Percentiles rank a stretch among this genome's conserved stretches.
phyloP scores from a whole-genome alignment of 53 echinoderm and acorn worm species.

The Crossaster papposus region DNA sequence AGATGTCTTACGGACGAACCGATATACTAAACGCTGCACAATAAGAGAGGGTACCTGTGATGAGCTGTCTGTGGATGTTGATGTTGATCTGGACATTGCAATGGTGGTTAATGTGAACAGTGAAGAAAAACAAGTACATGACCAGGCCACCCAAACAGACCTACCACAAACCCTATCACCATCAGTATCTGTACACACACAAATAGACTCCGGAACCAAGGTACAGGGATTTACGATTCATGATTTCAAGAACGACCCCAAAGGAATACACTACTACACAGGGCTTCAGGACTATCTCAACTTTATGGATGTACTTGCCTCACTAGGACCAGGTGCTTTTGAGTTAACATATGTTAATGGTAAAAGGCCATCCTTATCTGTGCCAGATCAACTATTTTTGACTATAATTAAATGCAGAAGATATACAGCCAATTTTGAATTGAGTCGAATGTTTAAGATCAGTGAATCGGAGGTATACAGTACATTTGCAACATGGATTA shows the following conservation, averaged over 20 bases:
- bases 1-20: constrained; percentile 25
- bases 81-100: constrained; percentile 33
- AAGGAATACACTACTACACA: constrained; percentile 25
- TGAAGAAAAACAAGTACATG: constrained; percentile 16
- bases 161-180: not conserved
- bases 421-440: constrained; percentile 43
- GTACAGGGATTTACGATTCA: constrained; percentile 30
- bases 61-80: constrained; percentile 25
- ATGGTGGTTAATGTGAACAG: constrained; percentile 23
- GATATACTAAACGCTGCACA: constrained; percentile 19
- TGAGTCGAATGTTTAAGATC: constrained; percentile 30
- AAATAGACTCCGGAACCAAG: constrained; percentile 4
- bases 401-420: constrained; percentile 31
- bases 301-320: no score
- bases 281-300: constrained; percentile 31
- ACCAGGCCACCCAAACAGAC: constrained; percentile 30
- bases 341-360: constrained; percentile 3
- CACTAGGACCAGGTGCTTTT: constrained; percentile 23
- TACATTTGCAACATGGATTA: constrained; percentile 7
- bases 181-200: constrained; percentile 25
- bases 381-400: constrained; percentile 42
- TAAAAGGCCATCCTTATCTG: not conserved
- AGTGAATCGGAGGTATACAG: constrained; percentile 41
- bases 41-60: constrained; percentile 24
- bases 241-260: constrained; percentile 30